Evolutionary conservation across 1,140 invertebrate genomes (phyloP).

Genomic region (Gyrodactylus bullatarudis): DNA sequence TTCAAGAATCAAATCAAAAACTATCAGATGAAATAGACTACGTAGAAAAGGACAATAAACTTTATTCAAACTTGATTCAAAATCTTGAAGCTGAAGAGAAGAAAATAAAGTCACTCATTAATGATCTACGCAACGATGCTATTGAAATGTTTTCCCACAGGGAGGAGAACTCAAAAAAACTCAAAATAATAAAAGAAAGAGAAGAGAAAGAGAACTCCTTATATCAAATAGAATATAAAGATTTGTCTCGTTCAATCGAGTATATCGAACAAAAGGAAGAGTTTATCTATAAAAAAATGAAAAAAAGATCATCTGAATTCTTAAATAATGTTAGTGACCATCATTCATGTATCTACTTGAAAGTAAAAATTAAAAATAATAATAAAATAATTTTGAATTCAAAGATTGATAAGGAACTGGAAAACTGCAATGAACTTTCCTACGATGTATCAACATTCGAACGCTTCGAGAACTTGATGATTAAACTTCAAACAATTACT

Average conservation of each 20-base stretch:
- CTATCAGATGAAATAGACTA: background rate
- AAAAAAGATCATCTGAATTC: too few relatives aligned
- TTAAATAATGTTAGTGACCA: background rate
- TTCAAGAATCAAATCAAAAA: background rate
- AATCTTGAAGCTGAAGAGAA: background rate
- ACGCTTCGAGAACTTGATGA: background rate
- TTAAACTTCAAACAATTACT: background rate
- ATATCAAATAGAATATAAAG: background rate
- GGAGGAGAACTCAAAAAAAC: background rate
- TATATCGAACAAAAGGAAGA: background rate
- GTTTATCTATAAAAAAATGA: background rate
- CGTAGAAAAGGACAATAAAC: background rate
- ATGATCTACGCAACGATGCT: background rate
- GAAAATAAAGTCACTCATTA: background rate
- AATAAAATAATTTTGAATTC: too few relatives aligned
- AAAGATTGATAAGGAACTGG: too few relatives aligned
- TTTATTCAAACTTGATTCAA: background rate
- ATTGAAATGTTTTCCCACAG: background rate
- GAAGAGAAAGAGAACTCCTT: background rate
- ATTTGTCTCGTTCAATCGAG: background rate
- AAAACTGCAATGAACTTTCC: background rate
- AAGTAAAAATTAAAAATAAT: too few relatives aligned
- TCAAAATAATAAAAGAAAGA: background rate
- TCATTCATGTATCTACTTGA: too few relatives aligned
- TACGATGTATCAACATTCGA: background rate